Base-by-base conservation (phyloP, 2,888 invertebrate species). In the Xestia xanthographa region DNA sequence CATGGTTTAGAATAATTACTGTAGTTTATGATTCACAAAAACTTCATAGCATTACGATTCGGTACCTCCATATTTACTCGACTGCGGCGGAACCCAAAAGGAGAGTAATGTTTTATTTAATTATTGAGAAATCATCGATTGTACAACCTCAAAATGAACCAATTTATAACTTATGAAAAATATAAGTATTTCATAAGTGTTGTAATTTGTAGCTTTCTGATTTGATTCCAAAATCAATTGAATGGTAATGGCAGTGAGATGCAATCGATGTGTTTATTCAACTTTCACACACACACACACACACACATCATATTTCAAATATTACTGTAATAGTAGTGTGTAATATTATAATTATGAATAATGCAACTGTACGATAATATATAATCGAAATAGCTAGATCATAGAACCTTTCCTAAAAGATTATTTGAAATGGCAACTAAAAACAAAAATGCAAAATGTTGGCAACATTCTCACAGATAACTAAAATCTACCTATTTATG, bases 101-200 rank as follows among this genome's bases (percentile, higher is more conserved):
- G 12, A 22, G 12, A 5, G 38, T 38, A 22, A 38, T 38, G 6
- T 22, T 50, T 43, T n/a, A 74, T 74, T 53, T 34, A 29, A 43
- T 56, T 34, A 20, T 48, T 56, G 0, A 56, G 45, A 29, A 12
- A 12, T 6, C 29, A n/a, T 79, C 71, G 83, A 80, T 79, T 63
- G 79, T 72, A 11, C 84, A 83, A 79, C 56, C n/a, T 14, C 14
- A 56, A 22, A 43, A 67, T 56, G 26, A 53, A 77, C 45, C 69
- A 43, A 77, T 67, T 70, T 43, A 77, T 17, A 12, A 48, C 62
- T 67, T 79, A 79, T 58, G 66, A 80, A 50, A 26, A 65, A 48
- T 41, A 26, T n/a, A 17, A 69, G 80, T 83, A 83, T 79, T 80
- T 71, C 6, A 48, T 48, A 66, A 69, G 60, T 53, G 53, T 77